These are phyloP conservation scores for Thunnus albacares DNA, from an alignment of 2,797 vertebrate species.

Conservation along the genomic window DNA sequence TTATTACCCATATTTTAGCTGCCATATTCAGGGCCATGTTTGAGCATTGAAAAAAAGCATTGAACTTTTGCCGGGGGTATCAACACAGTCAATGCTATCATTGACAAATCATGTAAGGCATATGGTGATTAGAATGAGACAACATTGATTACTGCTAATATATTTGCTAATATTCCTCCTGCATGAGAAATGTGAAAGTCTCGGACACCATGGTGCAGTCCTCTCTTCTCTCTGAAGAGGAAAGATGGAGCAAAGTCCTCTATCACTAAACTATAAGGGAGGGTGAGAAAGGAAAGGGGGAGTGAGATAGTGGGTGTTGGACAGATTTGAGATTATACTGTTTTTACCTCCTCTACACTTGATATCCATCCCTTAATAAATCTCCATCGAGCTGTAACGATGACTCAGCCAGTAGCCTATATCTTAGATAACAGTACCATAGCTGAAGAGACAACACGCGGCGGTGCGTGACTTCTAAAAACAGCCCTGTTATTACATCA, in stretches of 20 bases:
- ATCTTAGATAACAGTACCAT: conserved; percentile 67
- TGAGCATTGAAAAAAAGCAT: not conserved
- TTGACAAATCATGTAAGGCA: conserved; percentile 29
- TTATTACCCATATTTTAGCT: not conserved
- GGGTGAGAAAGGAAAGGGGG: conserved; percentile 31
- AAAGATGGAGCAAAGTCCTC: conserved; percentile 26
- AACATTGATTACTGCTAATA: conserved; percentile 36
- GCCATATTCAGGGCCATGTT: not conserved
- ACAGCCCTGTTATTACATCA: conserved; percentile 50
- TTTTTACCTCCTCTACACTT: conserved; percentile 70
- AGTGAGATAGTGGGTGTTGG: conserved; percentile 54
- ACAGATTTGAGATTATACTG: conserved; percentile 58
- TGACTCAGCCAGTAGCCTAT: conserved; percentile 64
- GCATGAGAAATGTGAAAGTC: not conserved
- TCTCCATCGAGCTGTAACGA: conserved; percentile 58
- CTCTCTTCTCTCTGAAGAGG: not conserved
- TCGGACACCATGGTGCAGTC: not conserved
- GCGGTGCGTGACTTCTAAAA: conserved; percentile 47
- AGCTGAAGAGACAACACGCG: conserved; percentile 52
- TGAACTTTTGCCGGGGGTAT: not conserved
- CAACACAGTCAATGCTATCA: conserved; percentile 1
- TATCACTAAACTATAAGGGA: conserved; percentile 34
- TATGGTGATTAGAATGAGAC: conserved; percentile 1
- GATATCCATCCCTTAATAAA: conserved; percentile 70
- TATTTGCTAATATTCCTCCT: conserved; percentile 36